Base-by-base conservation (phyloP, 2,113 vertebrate genomes). In the Athene cunicularia region DNA sequence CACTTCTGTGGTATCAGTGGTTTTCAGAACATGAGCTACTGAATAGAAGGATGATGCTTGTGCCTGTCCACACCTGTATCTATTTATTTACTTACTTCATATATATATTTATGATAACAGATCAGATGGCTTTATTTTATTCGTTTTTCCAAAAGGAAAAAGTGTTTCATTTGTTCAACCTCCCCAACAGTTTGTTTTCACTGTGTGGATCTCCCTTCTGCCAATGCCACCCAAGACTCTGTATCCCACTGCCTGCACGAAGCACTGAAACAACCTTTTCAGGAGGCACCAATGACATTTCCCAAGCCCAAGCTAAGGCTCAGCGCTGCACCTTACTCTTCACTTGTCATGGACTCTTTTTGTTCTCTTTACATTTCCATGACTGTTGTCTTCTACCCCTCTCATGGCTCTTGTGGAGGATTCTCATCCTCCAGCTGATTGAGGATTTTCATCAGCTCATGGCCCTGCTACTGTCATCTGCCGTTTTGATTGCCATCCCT, bases 161-260 rank as follows among this genome's bases (percentile, higher is more conserved):
- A 1, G 2, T 30, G 5, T 1, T 66, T 77, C 6, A 1, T 43
- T 70, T 70, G 4, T 47, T 80, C 2, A 33, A 11, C 6, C 6
- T 39, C 26, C 5, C 14, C 35, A 35, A 73, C 14, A 2, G 1
- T 56, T 68, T 37, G 5, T 14, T 60, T 89, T 70, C 20, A 77
- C 70, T 13, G 8, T 21, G 9, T 68, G 23, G 20, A 30, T 13
- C 47, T 86, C 22, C 24, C 52, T 24, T 88, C 63, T 91, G 47
- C 30, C 58, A 63, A 18, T 50, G 67, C 47, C 47, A 43, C 21
- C 12, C 14, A 11, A n/a, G 43, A 56, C 24, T 30, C 37, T 66
- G 10, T 6, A 50, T 19, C 45, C 14, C 43, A 62, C 15, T 60
- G 12, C 41, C 33, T 53, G 14, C 6, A 4, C 20, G 41, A 72